Evolutionary conservation across 2,113 vertebrate species (phyloP).

Genomic region (Canis aureus): DNA sequence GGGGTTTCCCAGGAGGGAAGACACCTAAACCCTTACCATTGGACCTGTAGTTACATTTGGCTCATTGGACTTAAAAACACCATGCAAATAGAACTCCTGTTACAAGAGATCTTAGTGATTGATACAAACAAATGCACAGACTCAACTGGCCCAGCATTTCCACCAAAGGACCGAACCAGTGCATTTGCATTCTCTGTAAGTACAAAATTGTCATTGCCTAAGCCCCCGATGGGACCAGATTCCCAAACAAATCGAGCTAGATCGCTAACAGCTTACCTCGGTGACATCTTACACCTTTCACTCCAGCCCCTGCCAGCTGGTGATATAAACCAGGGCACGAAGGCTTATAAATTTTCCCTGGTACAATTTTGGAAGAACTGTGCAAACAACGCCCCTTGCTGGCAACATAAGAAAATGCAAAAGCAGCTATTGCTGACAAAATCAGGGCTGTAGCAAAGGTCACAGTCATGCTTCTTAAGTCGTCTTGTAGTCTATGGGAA

Average conservation of each 20-base stretch:
- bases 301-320: background rate
- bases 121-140: slow-evolving; percentile 37
- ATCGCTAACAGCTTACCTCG: slow-evolving; percentile 1
- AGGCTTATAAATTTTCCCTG: background rate
- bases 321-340: background rate
- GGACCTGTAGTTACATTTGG: background rate
- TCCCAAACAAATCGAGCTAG: slow-evolving; percentile 28
- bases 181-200: slow-evolving; percentile 12
- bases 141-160: slow-evolving; percentile 1
- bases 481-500: slow-evolving; percentile 31
- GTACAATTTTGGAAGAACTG: slow-evolving; percentile 48
- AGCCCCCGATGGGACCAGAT: background rate
- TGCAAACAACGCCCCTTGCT: slow-evolving; percentile 77
- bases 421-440: background rate
- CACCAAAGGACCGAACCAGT: background rate
- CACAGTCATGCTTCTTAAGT: background rate
- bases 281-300: background rate
- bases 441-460: slow-evolving; percentile 37
- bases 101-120: slow-evolving; percentile 17
- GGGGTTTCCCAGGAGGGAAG: background rate
- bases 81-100: background rate
- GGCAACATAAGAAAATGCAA: slow-evolving; percentile 69
- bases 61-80: slow-evolving; percentile 51
- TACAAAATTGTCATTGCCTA: slow-evolving; percentile 28
- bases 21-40: background rate